Evolutionary conservation across 2,888 invertebrate species (phyloP).

Genomic region (Drosophila mayaguana): DNA sequence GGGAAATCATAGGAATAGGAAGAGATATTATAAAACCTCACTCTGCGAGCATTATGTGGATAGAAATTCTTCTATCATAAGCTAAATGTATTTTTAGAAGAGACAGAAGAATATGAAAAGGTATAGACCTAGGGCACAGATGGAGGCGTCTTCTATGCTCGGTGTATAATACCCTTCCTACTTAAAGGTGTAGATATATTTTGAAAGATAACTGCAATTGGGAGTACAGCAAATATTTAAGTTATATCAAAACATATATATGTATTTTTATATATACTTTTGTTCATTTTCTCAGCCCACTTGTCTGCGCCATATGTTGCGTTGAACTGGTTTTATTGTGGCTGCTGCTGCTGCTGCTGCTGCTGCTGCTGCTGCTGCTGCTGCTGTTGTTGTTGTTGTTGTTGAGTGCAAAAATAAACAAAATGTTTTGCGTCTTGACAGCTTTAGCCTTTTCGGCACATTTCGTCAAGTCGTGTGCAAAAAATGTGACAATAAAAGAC

Average conservation of each 20-base stretch:
- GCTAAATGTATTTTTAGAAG: no score
- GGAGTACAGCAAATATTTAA: slow-evolving; percentile 38
- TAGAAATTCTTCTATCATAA: no score
- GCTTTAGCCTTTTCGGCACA: slow-evolving; percentile 59
- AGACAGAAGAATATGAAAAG: no score
- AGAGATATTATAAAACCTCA: no score
- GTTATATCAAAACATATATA: slow-evolving; percentile 20
- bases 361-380: background rate
- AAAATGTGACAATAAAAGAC: slow-evolving; percentile 69
- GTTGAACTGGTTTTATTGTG: slow-evolving; percentile 66
- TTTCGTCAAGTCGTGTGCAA: slow-evolving; percentile 71
- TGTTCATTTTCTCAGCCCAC: slow-evolving; percentile 38
- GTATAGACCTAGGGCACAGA: background rate
- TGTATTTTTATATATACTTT: slow-evolving; percentile 1
- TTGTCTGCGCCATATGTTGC: slow-evolving; percentile 65
- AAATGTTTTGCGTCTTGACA: slow-evolving; percentile 55
- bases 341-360: slow-evolving; percentile 4
- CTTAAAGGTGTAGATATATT: background rate
- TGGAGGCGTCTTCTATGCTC: no score
- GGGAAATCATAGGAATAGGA: no score
- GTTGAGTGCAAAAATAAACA: slow-evolving; percentile 67
- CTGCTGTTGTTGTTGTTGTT: slow-evolving; percentile 24
- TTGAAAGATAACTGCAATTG: background rate
- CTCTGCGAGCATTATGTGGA: no score
- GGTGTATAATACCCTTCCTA: background rate